A percentile compares a stretch with the other conserved stretches of the same genome.
These are phyloP conservation scores for Galeruca laticollis DNA, from an alignment of 2,888 invertebrate genomes.

Conservation along the genomic window DNA sequence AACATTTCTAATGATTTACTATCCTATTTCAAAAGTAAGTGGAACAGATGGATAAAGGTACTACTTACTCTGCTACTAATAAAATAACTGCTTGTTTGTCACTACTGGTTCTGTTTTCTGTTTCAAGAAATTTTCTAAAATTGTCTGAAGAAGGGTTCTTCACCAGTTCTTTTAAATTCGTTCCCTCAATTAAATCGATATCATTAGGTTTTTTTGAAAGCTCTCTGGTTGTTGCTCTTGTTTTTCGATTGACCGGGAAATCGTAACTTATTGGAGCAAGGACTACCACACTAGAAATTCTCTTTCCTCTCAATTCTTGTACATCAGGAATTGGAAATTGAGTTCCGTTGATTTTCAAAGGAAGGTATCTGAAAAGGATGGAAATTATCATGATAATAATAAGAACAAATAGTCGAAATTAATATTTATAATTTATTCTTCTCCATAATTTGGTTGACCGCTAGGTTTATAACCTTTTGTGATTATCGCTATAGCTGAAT, in stretches of 20 bases:
- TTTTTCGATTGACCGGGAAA: constrained; percentile 68
- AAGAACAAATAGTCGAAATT: too few species aligned
- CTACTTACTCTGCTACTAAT: constrained; percentile 82
- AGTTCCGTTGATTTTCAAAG: constrained; percentile 85
- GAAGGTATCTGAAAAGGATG: constrained; percentile 71
- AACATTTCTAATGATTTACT: too few species aligned
- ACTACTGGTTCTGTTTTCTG: constrained; percentile 79
- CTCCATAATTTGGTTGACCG: too few species aligned
- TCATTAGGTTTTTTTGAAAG: constrained; percentile 57
- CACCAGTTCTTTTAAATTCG: constrained; percentile 80
- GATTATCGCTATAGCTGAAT: too few species aligned
- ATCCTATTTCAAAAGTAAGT: too few species aligned
- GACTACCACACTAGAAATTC: constrained; percentile 87
- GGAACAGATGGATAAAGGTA: too few species aligned
- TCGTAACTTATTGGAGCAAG: constrained; percentile 85
- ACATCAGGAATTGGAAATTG: constrained; percentile 87
- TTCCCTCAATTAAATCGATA: constrained; percentile 68
- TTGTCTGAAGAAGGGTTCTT: constrained; percentile 82
- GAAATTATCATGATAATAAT: too few species aligned
- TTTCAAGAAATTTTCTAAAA: constrained; percentile 83
- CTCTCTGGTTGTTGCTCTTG: constrained; percentile 65
- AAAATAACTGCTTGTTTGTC: constrained; percentile 86
- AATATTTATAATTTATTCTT: too few species aligned
- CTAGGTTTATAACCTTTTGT: too few species aligned
- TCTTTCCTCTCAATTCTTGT: constrained; percentile 79